Conservation (phyloP, 2,797 vertebrate species). For the Siniperca obscura region DNA sequence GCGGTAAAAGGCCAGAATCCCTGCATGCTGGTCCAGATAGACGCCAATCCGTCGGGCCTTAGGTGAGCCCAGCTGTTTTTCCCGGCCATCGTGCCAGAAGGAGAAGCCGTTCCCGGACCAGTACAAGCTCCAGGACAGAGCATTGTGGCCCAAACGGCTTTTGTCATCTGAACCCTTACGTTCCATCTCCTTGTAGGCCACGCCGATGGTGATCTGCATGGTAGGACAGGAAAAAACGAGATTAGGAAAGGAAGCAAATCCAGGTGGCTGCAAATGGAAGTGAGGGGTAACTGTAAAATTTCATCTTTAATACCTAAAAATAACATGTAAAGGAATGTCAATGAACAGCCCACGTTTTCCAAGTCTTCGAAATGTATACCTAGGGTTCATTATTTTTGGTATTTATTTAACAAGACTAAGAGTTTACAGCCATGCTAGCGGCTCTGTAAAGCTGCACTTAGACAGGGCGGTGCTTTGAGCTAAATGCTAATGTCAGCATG, state of each 20-base stretch:
- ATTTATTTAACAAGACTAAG: no score
- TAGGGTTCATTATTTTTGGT: no score
- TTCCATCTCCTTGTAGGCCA: conserved; percentile 81
- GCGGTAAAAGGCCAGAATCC: conserved; percentile 84
- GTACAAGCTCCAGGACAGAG: conserved; percentile 85
- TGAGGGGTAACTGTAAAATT: neutral
- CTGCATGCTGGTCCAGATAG: conserved; percentile 85
- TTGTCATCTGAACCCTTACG: conserved; percentile 75
- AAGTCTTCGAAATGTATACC: no score
- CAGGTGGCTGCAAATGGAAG: neutral
- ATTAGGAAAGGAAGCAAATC: conserved; percentile 4
- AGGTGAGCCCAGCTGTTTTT: conserved; percentile 76
- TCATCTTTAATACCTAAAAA: neutral
- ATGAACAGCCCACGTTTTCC: neutral
- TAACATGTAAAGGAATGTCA: neutral
- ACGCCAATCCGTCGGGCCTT: conserved; percentile 82
- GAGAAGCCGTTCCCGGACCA: conserved; percentile 86
- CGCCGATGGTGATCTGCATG: conserved; percentile 79
- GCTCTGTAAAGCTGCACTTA: no score
- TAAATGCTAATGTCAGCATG: no score
- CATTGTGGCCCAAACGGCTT: conserved; percentile 85
- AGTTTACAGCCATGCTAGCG: no score
- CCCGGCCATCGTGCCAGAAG: conserved; percentile 82
- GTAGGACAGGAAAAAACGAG: neutral
- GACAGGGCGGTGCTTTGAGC: no score